Evolutionary conservation across 2,888 invertebrate genomes (phyloP).

Genomic region (Apodemia duryi): DNA sequence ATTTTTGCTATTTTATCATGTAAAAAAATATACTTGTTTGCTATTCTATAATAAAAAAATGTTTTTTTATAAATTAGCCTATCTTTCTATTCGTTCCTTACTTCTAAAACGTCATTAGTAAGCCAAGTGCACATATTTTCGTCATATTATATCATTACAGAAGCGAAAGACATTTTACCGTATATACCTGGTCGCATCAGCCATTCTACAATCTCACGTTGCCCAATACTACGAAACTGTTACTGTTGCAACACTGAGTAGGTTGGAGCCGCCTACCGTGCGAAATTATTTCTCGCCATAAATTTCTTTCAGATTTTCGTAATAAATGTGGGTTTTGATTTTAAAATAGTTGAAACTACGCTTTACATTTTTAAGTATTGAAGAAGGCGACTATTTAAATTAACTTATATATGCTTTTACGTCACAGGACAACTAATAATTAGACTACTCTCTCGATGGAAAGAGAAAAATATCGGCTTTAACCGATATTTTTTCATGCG

Average conservation of each 20-base stretch:
- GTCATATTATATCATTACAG: conserved; percentile 9
- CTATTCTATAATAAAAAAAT: too few relatives aligned
- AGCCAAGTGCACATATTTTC: conserved; percentile 4
- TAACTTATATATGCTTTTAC: too few relatives aligned
- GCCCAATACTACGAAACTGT: conserved; percentile 13
- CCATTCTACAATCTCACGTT: conserved; percentile 5
- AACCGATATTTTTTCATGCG: too few relatives aligned
- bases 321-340: conserved; percentile 1
- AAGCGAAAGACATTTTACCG: conserved; percentile 8
- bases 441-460: too few relatives aligned
- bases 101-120: background rate
- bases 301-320: conserved; percentile 11
- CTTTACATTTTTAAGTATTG: too few relatives aligned
- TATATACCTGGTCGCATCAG: conserved; percentile 9
- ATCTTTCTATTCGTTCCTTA: too few relatives aligned
- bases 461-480: too few relatives aligned
- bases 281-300: conserved; percentile 11
- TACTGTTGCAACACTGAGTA: conserved; percentile 15
- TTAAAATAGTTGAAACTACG: background rate
- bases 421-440: too few relatives aligned
- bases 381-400: too few relatives aligned
- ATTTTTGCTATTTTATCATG: too few relatives aligned
- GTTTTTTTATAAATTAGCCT: too few relatives aligned
- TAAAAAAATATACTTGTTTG: too few relatives aligned
- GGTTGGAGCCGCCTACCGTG: background rate